These are phyloP conservation scores for Nyctalus aviator DNA, from an alignment of 2,797 vertebrate genomes.

Conservation along the genomic window DNA sequence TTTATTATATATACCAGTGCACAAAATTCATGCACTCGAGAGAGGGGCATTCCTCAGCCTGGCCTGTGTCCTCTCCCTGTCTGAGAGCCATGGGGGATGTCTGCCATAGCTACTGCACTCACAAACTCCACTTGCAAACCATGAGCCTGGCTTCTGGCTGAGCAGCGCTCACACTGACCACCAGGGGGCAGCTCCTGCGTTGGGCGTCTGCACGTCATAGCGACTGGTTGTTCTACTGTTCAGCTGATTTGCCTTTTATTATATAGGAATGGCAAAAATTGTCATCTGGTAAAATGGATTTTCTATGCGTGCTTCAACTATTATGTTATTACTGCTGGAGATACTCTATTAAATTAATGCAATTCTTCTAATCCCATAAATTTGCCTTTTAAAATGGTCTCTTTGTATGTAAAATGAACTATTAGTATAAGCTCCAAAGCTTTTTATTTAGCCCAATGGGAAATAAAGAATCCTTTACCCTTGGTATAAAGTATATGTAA, in stretches of 20 bases:
- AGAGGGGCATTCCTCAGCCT: too few relatives aligned
- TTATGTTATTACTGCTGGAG: background rate
- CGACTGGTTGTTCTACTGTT: accelerated
- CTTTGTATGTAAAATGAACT: background rate
- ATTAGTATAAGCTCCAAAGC: background rate
- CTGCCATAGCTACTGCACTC: too few relatives aligned
- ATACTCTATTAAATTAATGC: conserved; percentile 35
- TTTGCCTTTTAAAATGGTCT: conserved; percentile 34
- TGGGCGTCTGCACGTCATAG: too few relatives aligned
- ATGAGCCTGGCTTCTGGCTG: too few relatives aligned
- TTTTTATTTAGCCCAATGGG: conserved; percentile 25
- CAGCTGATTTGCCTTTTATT: too few relatives aligned
- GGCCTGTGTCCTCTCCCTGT: too few relatives aligned
- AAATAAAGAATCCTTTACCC: background rate
- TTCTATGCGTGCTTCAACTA: conserved; percentile 13
- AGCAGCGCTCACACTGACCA: too few relatives aligned
- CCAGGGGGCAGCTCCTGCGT: too few relatives aligned
- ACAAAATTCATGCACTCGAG: too few relatives aligned
- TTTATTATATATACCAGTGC: background rate
- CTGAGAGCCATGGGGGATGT: too few relatives aligned
- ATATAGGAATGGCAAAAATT: background rate
- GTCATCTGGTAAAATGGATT: conserved; percentile 7
- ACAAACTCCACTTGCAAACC: too few relatives aligned
- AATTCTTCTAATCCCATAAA: background rate
- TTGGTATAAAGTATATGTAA: background rate